Percentiles rank a stretch among this genome's conserved stretches.
Evolutionary conservation across 92 coral and sea anemone genomes (phyloP).

Genomic region (Palythoa heliodiscus): DNA sequence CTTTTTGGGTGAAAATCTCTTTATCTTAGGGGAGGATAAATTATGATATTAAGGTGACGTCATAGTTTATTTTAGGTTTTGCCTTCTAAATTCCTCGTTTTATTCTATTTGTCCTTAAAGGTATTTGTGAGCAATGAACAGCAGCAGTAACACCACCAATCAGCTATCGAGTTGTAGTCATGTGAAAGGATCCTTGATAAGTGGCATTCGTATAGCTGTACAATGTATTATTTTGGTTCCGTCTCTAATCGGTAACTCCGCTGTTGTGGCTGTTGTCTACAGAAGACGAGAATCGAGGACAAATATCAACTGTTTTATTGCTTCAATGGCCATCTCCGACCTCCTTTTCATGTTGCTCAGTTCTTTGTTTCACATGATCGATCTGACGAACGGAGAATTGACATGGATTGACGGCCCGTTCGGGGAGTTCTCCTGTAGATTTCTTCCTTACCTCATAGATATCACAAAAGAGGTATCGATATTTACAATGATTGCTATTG

Average conservation of each 20-base stretch:
- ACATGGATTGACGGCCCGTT: slow-evolving; percentile 58
- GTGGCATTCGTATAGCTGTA: background rate
- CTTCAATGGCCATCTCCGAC: slow-evolving; percentile 69
- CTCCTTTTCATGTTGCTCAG: slow-evolving; percentile 62
- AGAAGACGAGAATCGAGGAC: slow-evolving; percentile 60
- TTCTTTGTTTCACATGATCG: slow-evolving; percentile 63
- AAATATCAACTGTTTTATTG: slow-evolving; percentile 66
- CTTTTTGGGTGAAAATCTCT: too few species aligned
- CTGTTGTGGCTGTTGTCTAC: slow-evolving; percentile 59
- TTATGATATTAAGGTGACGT: too few species aligned
- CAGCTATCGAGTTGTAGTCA: background rate
- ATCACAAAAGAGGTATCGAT: slow-evolving; percentile 68
- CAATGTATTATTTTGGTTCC: slow-evolving; percentile 26
- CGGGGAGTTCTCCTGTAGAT: slow-evolving; percentile 68
- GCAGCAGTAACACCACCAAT: background rate
- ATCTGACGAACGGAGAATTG: slow-evolving; percentile 49
- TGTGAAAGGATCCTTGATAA: background rate
- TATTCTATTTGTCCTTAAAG: background rate
- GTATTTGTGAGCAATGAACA: background rate
- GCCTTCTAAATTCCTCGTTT: background rate
- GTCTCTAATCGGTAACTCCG: slow-evolving; percentile 66
- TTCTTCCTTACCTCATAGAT: slow-evolving; percentile 64
- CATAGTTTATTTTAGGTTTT: background rate
- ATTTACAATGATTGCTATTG: slow-evolving; percentile 56
- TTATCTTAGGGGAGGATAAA: too few species aligned